Evolutionary conservation across 64 coral and sea anemone species (phyloP), one percentile per base, ranked within the genome.

Genomic region (Hydrozoanthus tunicans): DNA sequence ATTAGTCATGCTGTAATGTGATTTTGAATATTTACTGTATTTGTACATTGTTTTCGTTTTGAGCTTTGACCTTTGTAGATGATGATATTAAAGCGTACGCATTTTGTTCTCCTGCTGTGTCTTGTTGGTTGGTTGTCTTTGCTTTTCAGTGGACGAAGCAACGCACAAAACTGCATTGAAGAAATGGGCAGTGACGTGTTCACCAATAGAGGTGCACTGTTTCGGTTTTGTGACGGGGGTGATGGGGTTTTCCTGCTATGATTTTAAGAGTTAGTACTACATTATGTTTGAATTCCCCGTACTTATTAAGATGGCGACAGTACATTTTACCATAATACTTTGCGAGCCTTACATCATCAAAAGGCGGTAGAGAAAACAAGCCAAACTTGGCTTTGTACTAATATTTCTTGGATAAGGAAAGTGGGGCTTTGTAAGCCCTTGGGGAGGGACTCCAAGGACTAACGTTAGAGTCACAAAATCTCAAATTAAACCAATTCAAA

Each of bases 21-120:
- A 59, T 88, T 88, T 88, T 75, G 84, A 74, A 58, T 88, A 88
- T 59, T 43, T 88, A 54, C 56, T 75, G 84, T 58, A 71, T 59
- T 73, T 88, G 84, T 88, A 88, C 56, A 88, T 88, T 88, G 55
- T 88, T 88, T 86, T 71, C 53, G 13, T 52, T 53, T 73, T 88
- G 23, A 88, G 74, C 25, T 24, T 15, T 88, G 68, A 27, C 69
- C 58, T 59, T 88, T 88, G 56, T 74, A 64, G 79, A 81, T 88
- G 84, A 73, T 88, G 82, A 70, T 88, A 88, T 88, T 88, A 88
- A 88, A 88, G 84, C 56, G 24, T 75, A 88, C 84, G 11, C 84
- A 27, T 88, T 88, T 88, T 88, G 74, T 70, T 60, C 84, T 63
- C 61, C 69, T 88, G 84, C 9, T 12, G n/a, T 88, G 84, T 88